Conservation (phyloP, 1,140 invertebrate species). For the Drosophila parvula region DNA sequence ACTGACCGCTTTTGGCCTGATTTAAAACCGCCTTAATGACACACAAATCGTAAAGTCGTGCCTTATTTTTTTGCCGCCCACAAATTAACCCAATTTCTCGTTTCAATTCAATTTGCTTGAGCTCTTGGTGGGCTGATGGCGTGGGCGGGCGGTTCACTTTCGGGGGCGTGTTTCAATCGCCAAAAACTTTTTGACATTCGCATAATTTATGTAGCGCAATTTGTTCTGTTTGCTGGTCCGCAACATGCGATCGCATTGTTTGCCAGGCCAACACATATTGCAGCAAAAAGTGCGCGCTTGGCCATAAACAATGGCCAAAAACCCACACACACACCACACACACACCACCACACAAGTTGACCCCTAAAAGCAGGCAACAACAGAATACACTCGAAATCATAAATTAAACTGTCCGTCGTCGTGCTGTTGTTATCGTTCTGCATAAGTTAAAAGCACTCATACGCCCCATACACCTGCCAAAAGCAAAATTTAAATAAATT, state of each 20-base stretch:
- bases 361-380: conserved; percentile 72
- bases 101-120: conserved; percentile 46
- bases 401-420: conserved; percentile 53
- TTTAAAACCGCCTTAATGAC: no score
- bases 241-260: conserved; percentile 51
- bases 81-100: conserved; percentile 16
- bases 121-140: background rate
- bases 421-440: conserved; percentile 28
- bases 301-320: conserved; percentile 70
- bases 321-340: conserved; percentile 28
- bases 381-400: conserved; percentile 60
- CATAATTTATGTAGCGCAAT: conserved; percentile 67
- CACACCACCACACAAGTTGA: conserved; percentile 42
- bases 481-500: conserved; percentile 69
- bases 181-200: conserved; percentile 65
- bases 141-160: conserved; percentile 13
- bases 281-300: conserved; percentile 42
- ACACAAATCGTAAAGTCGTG: background rate
- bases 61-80: background rate
- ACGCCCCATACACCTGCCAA: conserved; percentile 67
- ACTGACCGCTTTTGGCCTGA: no score
- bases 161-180: conserved; percentile 38
- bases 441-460: conserved; percentile 71
- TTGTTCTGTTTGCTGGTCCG: conserved; percentile 41
- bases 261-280: conserved; percentile 45